Evolutionary conservation across 2,888 invertebrate species (phyloP).

Genomic region (Eucera pruinosa): DNA sequence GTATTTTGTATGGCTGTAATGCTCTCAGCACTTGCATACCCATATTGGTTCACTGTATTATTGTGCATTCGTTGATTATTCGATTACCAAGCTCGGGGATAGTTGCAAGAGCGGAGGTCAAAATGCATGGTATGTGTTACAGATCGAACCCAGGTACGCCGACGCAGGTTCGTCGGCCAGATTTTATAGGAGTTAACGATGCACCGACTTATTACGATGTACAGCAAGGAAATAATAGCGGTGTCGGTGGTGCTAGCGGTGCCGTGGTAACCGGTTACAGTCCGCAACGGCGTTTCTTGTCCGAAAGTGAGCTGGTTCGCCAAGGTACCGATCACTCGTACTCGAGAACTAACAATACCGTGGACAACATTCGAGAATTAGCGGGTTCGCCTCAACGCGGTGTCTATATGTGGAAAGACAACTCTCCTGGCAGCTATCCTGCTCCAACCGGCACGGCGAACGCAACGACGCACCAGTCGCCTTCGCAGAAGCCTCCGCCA

Average conservation of each 20-base stretch:
- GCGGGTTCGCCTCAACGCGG: conserved; percentile 94
- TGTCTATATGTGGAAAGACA: conserved; percentile 92
- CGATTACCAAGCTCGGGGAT: conserved; percentile 3
- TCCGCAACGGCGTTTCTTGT: conserved; percentile 88
- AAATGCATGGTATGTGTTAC: conserved; percentile 78
- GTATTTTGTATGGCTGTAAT: conserved; percentile 82
- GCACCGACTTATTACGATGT: conserved; percentile 82
- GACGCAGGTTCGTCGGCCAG: conserved; percentile 94
- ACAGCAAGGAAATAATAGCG: conserved; percentile 76
- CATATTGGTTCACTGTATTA: conserved; percentile 74
- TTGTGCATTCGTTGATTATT: conserved; percentile 68
- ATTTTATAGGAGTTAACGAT: conserved; percentile 91
- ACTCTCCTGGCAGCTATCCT: conserved; percentile 88
- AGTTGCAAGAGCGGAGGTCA: conserved; percentile 17
- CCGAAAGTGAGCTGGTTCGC: conserved; percentile 88
- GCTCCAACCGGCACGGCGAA: conserved; percentile 69
- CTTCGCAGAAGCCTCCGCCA: conserved; percentile 81
- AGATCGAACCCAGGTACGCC: conserved; percentile 97
- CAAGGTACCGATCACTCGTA: conserved; percentile 86
- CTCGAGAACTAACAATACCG: conserved; percentile 90
- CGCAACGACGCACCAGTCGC: conserved; percentile 77
- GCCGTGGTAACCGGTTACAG: conserved; percentile 80
- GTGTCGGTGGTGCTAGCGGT: conserved; percentile 72
- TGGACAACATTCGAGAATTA: conserved; percentile 94
- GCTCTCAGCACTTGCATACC: conserved; percentile 81